A percentile compares a stretch with the other conserved stretches of the same genome.
Evolutionary conservation across 1,140 invertebrate species (phyloP).

Genomic region (Ceratina japonica): DNA sequence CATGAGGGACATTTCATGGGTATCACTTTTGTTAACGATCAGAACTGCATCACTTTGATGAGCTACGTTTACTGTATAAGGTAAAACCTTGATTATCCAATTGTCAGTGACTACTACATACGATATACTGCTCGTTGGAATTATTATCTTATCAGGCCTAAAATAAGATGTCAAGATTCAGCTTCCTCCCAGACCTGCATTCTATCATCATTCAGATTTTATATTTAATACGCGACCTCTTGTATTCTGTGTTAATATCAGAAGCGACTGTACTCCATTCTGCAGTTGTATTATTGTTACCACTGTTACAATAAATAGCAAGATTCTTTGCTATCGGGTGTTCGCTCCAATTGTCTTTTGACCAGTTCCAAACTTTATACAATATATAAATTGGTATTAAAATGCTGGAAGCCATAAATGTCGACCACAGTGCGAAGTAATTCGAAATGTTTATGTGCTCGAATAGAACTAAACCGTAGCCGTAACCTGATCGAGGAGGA

Average conservation of each 20-base stretch:
- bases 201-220: neutral
- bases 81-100: conserved; percentile 92
- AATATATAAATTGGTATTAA: conserved; percentile 74
- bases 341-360: conserved; percentile 82
- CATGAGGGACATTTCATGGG: conserved; percentile 84
- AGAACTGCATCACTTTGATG: conserved; percentile 89
- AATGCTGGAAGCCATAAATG: conserved; percentile 70
- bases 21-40: conserved; percentile 87
- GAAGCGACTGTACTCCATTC: conserved; percentile 85
- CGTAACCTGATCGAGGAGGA: conserved; percentile 79
- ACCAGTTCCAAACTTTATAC: conserved; percentile 83
- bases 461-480: conserved; percentile 80
- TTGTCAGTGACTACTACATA: conserved; percentile 90
- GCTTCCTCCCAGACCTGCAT: neutral
- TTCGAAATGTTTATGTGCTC: conserved; percentile 76
- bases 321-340: conserved; percentile 89
- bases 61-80: conserved; percentile 87
- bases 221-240: conserved; percentile 79
- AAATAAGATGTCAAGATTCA: conserved; percentile 59
- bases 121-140: conserved; percentile 84
- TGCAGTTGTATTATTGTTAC: conserved; percentile 68
- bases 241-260: conserved; percentile 89
- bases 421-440: conserved; percentile 69
- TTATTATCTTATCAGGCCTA: conserved; percentile 88
- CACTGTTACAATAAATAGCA: conserved; percentile 81